Evolutionary conservation across 2,888 invertebrate species (phyloP), one percentile per base, ranked within the genome.

Genomic region (Cylindroiulus punctatus): DNA sequence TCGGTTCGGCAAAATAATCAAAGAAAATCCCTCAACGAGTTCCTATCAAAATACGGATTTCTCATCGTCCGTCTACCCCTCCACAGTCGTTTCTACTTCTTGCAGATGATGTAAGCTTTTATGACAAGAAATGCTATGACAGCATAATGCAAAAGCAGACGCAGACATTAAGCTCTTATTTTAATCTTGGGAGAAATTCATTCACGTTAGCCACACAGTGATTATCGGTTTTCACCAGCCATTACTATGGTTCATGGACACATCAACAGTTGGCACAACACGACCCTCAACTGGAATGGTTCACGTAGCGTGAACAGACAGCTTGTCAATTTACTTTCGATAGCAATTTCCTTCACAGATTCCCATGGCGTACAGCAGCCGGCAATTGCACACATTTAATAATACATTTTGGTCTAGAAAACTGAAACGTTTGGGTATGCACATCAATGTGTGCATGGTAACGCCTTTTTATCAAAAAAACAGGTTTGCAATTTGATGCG

Each of bases 111-210:
- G 47, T 65, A 26, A 26, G 26, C 22, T 65, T 12, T 65, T 65
- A 26, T 30, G 65, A 26, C 26, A 12, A 65, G 14, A 65, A 65
- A 7, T 65, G 26, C 26, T 26, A 65, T 65, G 65, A 26, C 65
- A 12, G 7, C 65, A 26, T 4, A 65, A 65, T 26, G 26, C 65
- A 19, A 4, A 47, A 2, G 47, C 47, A 40, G 47, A 4, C 10
- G 26, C 26, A 26, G 65, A 65, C 65, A 65, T 65, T 65, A 65
- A 65, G 65, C 65, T 65, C 65, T 65, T 65, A 65, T 65, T 65
- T 65, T 65, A 65, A 65, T 65, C 65, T 65, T 65, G n/a, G 65
- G 26, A 65, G 65, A 65, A 65, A 65, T 65, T 65, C 65, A 65
- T 65, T 65, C 65, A 65, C 26, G 65, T 65, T 65, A 26, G 65